Base-by-base conservation (phyloP, 2,888 invertebrate species). In the Drosophila leonis region DNA sequence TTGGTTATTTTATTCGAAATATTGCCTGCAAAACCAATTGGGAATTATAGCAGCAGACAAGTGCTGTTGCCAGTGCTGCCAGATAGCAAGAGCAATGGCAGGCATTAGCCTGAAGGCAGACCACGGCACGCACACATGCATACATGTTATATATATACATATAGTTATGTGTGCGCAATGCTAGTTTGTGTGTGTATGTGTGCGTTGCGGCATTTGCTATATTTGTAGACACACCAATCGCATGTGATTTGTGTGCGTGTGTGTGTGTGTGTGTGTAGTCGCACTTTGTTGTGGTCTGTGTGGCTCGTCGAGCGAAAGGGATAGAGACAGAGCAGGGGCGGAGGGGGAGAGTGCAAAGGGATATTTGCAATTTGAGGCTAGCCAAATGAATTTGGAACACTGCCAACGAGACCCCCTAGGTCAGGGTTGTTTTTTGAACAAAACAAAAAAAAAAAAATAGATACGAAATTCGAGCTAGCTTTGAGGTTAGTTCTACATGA, bases 281-380 rank as follows among this genome's bases (percentile, higher is more conserved):
- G 65, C 62, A 65, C 78, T 86, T 83, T 83, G 81, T 74, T 83
- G 83, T 57, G 86, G 82, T 57, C 62, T 42, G 66, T 20, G 78
- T 70, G 65, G 72, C 54, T 62, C 37, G 12, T 3, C 55, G 54
- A 60, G 33, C 52, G 42, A 42, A 39, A 12, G 35, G 27, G 13
- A 8, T n/a, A 33, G 54, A 20, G 29, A n/a, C 27, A 13, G 15
- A 1, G 46, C 0, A 15, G 46, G 46, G 42, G 5, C 1, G 57
- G 49, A 41, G 42, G 57, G 64, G 61, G 44, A 52, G 67, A 60
- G 65, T 60, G 76, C 52, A 64, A 37, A 29, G 56, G 60, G 54
- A 48, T 61, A 75, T 54, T 49, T 57, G 66, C 61, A 66, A 76
- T 82, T 84, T 77, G 75, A 60, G 70, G 72, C 29, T 70, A 49